Base-by-base conservation (phyloP, 2,888 invertebrate genomes). In the Callinectes sapidus region DNA sequence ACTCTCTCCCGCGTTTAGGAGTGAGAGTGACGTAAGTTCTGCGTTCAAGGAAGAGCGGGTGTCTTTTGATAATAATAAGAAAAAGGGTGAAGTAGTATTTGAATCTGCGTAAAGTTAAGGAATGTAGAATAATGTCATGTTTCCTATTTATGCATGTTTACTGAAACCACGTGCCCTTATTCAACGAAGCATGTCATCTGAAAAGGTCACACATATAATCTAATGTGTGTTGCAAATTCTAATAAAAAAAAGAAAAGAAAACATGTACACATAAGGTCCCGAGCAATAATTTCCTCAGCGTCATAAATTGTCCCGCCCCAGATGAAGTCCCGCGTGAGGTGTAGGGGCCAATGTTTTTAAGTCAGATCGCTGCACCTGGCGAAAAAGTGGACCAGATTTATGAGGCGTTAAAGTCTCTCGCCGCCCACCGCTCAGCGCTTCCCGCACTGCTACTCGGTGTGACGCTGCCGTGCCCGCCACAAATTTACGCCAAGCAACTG, bases 341-440 rank as follows among this genome's bases (percentile, higher is more conserved):
- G 81, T 32, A 81, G 81, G 14, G 16, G 81, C 81, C 71, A 32
- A 32, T 32, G 81, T 32, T 18, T 81, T 16, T 13, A 81, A 81
- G 32, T 81, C 81, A 71, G 32, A 81, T 81, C 81, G 81, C 35
- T 13, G 81, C 81, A 2, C 16, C 81, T 35, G 81, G 32, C 10
- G 81, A 81, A 81, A 81, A 81, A 81, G 35, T 32, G 35, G 81
- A 81, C 81, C 81, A 81, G 81, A 81, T 81, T 81, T 81, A 81
- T 81, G 32, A 10, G 81, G 81, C 81, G 81, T 81, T 81, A 81
- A 81, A 81, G 81, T 81, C 81, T 81, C 81, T 81, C 35, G 14
- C 81, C 32, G 32, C 35, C 81, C 81, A 71, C 71, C 71, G 28
- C 32, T 81, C 32, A 81, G 32, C 81, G 0, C 35, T 35, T n/a